Evolutionary conservation across 2,888 invertebrate genomes (phyloP).

Genomic region (Pristionchus arcanus): DNA sequence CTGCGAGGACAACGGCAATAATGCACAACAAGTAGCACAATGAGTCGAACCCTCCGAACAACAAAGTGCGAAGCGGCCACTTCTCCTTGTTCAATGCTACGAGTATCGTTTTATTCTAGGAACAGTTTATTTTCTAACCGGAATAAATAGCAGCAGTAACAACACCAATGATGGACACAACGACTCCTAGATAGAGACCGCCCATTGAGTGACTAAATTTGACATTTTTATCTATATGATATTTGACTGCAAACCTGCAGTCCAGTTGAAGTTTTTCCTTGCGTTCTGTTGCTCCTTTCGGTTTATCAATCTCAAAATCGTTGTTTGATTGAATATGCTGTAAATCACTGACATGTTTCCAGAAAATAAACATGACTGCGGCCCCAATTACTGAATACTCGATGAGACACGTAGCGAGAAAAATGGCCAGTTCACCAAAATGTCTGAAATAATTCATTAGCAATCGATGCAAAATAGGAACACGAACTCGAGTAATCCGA

Average conservation of each 20-base stretch:
- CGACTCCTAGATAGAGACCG: background rate
- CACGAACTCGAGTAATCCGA: background rate
- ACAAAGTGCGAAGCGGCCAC: background rate
- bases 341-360: background rate
- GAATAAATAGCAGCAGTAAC: background rate
- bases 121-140: background rate
- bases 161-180: background rate
- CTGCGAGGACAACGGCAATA: background rate
- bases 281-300: background rate
- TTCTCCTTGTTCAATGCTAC: no score
- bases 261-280: background rate
- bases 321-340: no score
- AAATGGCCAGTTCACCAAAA: conserved; percentile 1
- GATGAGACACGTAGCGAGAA: conserved; percentile 24
- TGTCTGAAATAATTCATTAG: background rate
- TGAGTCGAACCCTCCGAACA: background rate
- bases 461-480: no score
- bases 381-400: conserved; percentile 35
- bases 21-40: background rate
- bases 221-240: no score
- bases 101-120: no score
- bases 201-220: background rate
- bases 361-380: conserved; percentile 15
- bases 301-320: background rate
- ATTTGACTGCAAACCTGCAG: background rate